Conservation (phyloP, 1,140 invertebrate genomes). For the Tigriopus japonicus region DNA sequence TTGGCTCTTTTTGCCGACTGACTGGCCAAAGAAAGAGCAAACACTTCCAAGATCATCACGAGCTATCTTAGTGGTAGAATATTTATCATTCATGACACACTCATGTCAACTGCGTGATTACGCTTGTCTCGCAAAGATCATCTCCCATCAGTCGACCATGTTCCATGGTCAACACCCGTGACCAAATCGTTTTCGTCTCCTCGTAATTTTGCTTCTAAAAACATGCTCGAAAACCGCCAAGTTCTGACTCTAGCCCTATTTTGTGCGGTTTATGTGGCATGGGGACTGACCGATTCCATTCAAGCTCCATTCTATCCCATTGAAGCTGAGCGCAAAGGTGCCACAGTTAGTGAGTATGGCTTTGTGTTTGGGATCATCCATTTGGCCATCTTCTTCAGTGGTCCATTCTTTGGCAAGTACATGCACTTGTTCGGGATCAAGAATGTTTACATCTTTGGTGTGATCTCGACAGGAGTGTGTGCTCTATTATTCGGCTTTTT, state of each 20-base stretch:
- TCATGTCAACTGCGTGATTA: too few relatives aligned
- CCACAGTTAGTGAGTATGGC: constrained; percentile 65
- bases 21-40: too few relatives aligned
- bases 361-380: constrained; percentile 82
- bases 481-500: constrained; percentile 38
- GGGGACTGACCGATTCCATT: constrained; percentile 5
- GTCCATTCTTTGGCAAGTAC: constrained; percentile 68
- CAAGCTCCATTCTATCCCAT: constrained; percentile 13
- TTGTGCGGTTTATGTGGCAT: constrained; percentile 5
- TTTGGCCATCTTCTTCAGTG: constrained; percentile 64
- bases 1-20: too few relatives aligned
- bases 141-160: too few relatives aligned
- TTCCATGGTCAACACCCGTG: too few relatives aligned
- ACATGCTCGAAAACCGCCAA: background rate
- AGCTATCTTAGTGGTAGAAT: too few relatives aligned
- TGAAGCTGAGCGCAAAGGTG: constrained; percentile 60
- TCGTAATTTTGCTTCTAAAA: background rate
- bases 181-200: background rate
- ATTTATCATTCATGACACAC: too few relatives aligned
- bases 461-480: constrained; percentile 43
- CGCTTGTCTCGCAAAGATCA: too few relatives aligned
- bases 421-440: constrained; percentile 63
- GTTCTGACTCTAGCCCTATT: background rate
- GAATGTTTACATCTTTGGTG: constrained; percentile 62
- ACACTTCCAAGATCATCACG: too few relatives aligned